Evolutionary conservation across 2,797 vertebrate species (phyloP).

Genomic region (Paedocypris micromegethes): DNA sequence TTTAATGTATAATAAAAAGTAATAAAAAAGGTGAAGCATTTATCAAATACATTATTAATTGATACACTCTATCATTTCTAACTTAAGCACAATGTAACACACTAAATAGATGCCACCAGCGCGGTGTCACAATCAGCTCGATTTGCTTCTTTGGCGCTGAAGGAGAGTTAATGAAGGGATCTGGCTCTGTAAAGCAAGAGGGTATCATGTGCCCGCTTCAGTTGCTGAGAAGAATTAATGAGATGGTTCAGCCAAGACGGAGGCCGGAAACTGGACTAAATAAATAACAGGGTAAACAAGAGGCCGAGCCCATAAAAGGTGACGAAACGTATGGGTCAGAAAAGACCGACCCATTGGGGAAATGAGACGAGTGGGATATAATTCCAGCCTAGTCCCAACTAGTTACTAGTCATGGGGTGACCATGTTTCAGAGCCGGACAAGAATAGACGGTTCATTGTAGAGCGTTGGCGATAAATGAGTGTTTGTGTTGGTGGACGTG

Average conservation of each 20-base stretch:
- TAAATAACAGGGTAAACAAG: slow-evolving; percentile 49
- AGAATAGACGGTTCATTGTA: slow-evolving; percentile 34
- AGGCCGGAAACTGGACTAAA: slow-evolving; percentile 43
- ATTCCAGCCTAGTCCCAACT: slow-evolving; percentile 21
- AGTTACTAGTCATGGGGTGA: slow-evolving; percentile 25
- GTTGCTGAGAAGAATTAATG: slow-evolving; percentile 35
- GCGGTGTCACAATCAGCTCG: slow-evolving; percentile 1
- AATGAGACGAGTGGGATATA: slow-evolving; percentile 31
- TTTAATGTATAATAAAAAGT: too few species aligned
- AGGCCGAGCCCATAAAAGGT: slow-evolving; percentile 38
- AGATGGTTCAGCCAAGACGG: slow-evolving; percentile 30
- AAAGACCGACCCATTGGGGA: background rate
- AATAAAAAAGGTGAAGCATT: too few species aligned
- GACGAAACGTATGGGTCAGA: slow-evolving; percentile 5
- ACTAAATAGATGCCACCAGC: background rate
- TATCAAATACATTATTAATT: too few species aligned
- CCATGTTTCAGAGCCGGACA: slow-evolving; percentile 36
- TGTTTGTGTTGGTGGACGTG: too few species aligned
- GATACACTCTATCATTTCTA: too few species aligned
- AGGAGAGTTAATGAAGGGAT: slow-evolving; percentile 1
- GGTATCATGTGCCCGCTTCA: slow-evolving; percentile 41
- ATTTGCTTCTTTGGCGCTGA: slow-evolving; percentile 13
- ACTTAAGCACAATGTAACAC: background rate
- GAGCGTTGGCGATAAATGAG: background rate
- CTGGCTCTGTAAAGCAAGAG: slow-evolving; percentile 33